Percentiles rank a stretch among this genome's conserved stretches.
phyloP scores from a whole-genome alignment of 2,888 invertebrate genomes.

The Mamestra brassicae region DNA sequence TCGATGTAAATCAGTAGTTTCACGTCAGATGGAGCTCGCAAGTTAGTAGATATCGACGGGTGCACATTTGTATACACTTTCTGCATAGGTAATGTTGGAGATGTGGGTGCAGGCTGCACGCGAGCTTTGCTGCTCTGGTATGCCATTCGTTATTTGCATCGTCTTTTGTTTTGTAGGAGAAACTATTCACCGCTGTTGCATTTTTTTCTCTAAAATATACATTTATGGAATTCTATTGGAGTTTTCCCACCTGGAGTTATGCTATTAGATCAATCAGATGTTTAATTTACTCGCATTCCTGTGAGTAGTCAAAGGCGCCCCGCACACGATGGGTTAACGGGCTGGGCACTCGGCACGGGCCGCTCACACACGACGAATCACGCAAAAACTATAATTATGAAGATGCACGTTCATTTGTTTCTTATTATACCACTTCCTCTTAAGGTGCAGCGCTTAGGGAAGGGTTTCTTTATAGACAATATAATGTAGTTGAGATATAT shows the following conservation, averaged over 20 bases:
- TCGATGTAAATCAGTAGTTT: constrained; percentile 42
- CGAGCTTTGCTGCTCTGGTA: constrained; percentile 23
- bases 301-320: constrained; percentile 16
- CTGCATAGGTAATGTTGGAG: constrained; percentile 50
- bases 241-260: constrained; percentile 40
- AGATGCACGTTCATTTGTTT: constrained; percentile 37
- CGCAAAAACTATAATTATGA: constrained; percentile 64
- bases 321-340: constrained; percentile 30
- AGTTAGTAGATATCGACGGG: constrained; percentile 42
- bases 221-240: neutral
- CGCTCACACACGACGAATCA: constrained; percentile 67
- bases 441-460: constrained; percentile 26
- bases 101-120: constrained; percentile 51
- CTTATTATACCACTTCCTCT: constrained; percentile 44
- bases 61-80: constrained; percentile 52
- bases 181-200: neutral
- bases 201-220: constrained; percentile 5
- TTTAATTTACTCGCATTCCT: constrained; percentile 30
- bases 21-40: constrained; percentile 32
- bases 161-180: constrained; percentile 21
- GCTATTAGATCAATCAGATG: constrained; percentile 49
- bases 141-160: constrained; percentile 17
- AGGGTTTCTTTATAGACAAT: constrained; percentile 1
- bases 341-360: constrained; percentile 30
- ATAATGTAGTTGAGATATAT: neutral